phyloP scores from a whole-genome alignment of 2,888 invertebrate genomes.

The Meteorus colon region DNA sequence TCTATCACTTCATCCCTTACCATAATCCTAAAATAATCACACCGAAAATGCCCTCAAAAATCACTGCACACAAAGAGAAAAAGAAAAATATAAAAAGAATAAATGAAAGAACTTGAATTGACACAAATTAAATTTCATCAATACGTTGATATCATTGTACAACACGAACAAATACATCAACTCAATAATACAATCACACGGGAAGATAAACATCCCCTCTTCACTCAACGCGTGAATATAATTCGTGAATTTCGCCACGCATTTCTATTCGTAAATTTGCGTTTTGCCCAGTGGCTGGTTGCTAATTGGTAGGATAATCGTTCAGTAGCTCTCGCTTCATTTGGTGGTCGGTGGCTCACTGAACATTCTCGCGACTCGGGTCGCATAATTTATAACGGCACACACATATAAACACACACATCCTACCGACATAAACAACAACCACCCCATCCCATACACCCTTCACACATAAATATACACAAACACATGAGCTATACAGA shows the following conservation, averaged over 20 bases:
- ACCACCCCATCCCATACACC: neutral
- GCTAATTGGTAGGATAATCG: constrained; percentile 41
- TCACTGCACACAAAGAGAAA: no score
- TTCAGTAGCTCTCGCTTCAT: constrained; percentile 31
- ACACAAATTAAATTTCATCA: no score
- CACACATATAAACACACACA: constrained; percentile 28
- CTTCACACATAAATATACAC: constrained; percentile 8
- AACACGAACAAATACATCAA: neutral
- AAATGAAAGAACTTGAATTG: no score
- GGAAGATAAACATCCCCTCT: neutral
- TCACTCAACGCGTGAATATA: neutral
- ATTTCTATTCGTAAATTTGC: constrained; percentile 33
- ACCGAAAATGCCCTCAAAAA: no score
- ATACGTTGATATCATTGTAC: no score
- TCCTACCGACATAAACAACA: neutral
- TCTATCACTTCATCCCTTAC: no score
- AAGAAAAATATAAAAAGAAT: no score
- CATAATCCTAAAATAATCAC: no score
- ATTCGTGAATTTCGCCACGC: constrained; percentile 23
- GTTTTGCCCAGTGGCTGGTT: constrained; percentile 16
- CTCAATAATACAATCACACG: neutral
- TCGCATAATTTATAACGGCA: constrained; percentile 51
- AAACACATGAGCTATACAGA: constrained; percentile 15
- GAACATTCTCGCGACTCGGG: constrained; percentile 40
- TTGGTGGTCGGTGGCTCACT: constrained; percentile 33